Evolutionary conservation across 2,888 invertebrate genomes (phyloP), one percentile per base, ranked within the genome.

Genomic region (Drosophila acutilabella): DNA sequence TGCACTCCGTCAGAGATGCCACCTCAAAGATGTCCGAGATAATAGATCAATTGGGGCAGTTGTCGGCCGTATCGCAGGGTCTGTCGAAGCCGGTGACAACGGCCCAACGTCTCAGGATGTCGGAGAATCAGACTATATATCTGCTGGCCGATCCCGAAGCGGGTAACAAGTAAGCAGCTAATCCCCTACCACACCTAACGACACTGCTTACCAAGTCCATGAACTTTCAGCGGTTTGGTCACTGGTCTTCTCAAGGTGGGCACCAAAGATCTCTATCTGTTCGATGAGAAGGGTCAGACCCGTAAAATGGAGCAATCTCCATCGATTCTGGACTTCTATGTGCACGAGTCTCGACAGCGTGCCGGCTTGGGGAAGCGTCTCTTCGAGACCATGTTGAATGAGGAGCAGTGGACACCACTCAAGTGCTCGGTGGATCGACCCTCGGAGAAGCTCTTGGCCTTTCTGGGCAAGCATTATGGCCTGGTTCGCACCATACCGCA

Each of bases 321-420:
- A 13, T 98, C 98, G 92, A 95, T 99, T 62, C 94, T 99, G 52
- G 99, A 99, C 92, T 99, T 99, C 93, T 99, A 96, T 92, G 95
- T 99, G 23, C 95, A 97, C 88, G 96, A 96, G 91, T 95, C 96
- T 2, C 94, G 95, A 50, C 98, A 98, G 93, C 95, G 98, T 60
- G 94, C 94, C 90, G 99, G 99, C 2, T 94, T 95, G 90, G 99
- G 99, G 3, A 96, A 95, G 87, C 92, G 93, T 66, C 93, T 99
- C 13, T 98, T 97, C 92, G 97, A 98, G 79, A 94, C 95, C 88
- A 98, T 99, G 98, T 93, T 94, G 69, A 92, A 96, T 95, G 95
- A 95, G 75, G 95, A 96, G 92, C 93, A 95, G 57, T 93, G 95
- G 47, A 92, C 93, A 51, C 95, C 96, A 0, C 93, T 94, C 3